phyloP scores from a whole-genome alignment of 2,888 invertebrate species.

The Leptothorax acervorum region DNA sequence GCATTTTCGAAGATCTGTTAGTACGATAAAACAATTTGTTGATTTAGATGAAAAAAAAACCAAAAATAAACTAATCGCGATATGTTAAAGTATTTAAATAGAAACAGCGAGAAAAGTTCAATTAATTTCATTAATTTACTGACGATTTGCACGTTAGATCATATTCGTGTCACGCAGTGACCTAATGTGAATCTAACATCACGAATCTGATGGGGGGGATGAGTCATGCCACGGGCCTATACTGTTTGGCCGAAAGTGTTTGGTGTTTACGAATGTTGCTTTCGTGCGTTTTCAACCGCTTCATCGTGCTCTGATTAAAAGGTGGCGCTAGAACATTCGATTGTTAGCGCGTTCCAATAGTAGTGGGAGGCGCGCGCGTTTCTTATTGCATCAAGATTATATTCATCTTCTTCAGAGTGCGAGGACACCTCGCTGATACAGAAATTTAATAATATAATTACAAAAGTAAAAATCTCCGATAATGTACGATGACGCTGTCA shows the following conservation, averaged over 20 bases:
- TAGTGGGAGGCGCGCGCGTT: not conserved
- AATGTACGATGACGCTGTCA: not conserved
- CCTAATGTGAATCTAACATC: slow-evolving; percentile 80
- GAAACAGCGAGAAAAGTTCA: not conserved
- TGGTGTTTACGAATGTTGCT: slow-evolving; percentile 73
- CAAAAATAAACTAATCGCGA: not conserved
- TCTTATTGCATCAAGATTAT: slow-evolving; percentile 13
- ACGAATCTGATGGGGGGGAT: slow-evolving; percentile 46
- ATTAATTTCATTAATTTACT: slow-evolving; percentile 31
- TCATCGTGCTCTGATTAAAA: slow-evolving; percentile 66
- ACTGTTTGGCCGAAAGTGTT: slow-evolving; percentile 78
- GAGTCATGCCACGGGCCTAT: slow-evolving; percentile 52
- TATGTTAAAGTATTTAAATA: not conserved
- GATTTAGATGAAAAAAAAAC: not conserved
- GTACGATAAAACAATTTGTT: not conserved
- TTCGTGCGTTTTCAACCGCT: slow-evolving; percentile 66
- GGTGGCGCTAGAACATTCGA: slow-evolving; percentile 39
- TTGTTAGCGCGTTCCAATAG: not conserved
- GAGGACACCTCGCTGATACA: not conserved
- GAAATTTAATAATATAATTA: slow-evolving; percentile 33
- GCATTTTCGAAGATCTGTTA: not conserved
- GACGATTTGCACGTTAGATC: not conserved
- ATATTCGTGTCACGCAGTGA: not conserved
- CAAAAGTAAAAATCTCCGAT: not conserved
- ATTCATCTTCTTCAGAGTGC: not conserved